Evolutionary conservation across 2,797 vertebrate species (phyloP), one percentile per base, ranked within the genome.

Genomic region (Presbytis comata): DNA sequence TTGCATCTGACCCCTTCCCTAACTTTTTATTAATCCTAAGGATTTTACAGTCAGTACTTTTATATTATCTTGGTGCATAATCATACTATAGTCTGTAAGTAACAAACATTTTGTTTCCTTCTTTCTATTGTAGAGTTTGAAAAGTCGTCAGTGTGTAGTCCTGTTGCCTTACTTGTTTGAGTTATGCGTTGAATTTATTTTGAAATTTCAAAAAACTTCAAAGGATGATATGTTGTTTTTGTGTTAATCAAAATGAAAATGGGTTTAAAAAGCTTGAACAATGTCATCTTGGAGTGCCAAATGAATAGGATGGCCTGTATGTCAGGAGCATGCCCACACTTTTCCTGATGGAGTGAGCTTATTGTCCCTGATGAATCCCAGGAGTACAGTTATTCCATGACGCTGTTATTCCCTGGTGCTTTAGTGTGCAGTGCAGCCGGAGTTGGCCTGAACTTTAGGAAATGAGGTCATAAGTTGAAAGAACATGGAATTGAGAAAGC

Each of bases 181-280:
- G 46, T 55, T 44, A 76, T 26, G 70, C n/a, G 3, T 67, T 86
- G 46, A 79, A 64, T 75, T 75, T 64, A 92, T n/a, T 80, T 95
- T 89, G 80, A 83, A 86, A 79, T 78, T 78, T 74, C 81, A 79
- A n/a, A n/a, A 28, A 46, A 41, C 82, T 70, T 81, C 75, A 44
- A 50, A 78, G 30, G 72, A 22, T 36, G 44, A 67, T 11, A 14
- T 39, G 48, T 5, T 19, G 13, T 87, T 78, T 93, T 21, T 33
- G n/a, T 64, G 24, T 11, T 94, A n/a, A 41, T 30, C n/a, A 30
- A 55, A 74, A 26, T 50, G 59, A 90, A 78, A 33, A 48, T n/a
- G 89, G 67, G 46, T 74, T 78, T 84, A 2, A 44, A 24, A 86
- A 44, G 26, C 67, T 12, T 46, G 61, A 30, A 24, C 33, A 50